Evolutionary conservation across 2,888 invertebrate species (phyloP), one percentile per base, ranked within the genome.

Genomic region (Sarcophaga carnaria): DNA sequence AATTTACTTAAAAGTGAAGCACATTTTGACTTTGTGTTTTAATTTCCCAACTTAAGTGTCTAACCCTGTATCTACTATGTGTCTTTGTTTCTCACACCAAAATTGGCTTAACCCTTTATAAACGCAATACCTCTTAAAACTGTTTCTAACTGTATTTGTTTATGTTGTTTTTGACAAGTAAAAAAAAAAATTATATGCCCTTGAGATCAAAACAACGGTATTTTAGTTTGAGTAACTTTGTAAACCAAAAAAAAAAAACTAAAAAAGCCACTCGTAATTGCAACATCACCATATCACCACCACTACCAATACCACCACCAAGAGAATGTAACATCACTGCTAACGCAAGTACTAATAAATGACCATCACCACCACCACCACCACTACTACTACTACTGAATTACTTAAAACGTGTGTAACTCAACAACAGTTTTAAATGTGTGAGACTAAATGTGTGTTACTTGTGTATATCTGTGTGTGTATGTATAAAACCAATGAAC

Each of bases 241-340:
- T 79, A 79, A 25, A 47, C 60, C 22, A 12, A 63, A 25, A 70
- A 71, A 12, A 25, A n/a, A n/a, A 67, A 37, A 20, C 20, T 4
- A 20, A 20, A 71, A 54, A 83, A 87, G 86, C 86, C 86, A 87
- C 86, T 87, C 86, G 86, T 87, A 87, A 87, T 75, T 71, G 72
- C 72, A 84, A 66, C 85, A 85, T 76, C 81, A 81, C 72, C 59
- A 85, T 66, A 22, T 22, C 22, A 22, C 22, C 67, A 80, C 69
- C 67, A 80, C 63, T 22, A 77, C 20, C 54, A 76, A 37, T 63
- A 63, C 74, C 45, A 83, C 67, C n/a, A 60, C 64, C 71, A 70
- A 25, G 37, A 22, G 14, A 27, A 49, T 49, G 4, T 37, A 45
- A 54, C 45, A 64, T 14, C 49, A 49, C 49, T 49, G 49, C 49